Evolutionary conservation across 1,140 invertebrate genomes (phyloP).

Genomic region (Drosophila eugracilis): DNA sequence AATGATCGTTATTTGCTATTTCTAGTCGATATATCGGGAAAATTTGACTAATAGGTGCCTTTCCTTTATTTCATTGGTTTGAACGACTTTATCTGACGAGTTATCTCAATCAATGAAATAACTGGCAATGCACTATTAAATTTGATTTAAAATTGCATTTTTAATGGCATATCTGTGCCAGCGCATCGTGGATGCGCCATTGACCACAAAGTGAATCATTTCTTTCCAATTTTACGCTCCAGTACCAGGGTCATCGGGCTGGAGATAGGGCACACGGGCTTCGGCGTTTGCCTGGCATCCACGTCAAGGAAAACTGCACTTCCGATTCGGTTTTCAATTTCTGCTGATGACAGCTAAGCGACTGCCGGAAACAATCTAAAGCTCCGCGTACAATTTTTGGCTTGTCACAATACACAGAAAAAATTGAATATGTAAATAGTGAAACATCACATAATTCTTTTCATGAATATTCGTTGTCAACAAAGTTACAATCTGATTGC

Average conservation of each 20-base stretch:
- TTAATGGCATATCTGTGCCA: not conserved
- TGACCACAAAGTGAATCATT: slow-evolving; percentile 47
- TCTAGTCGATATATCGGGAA: too few relatives aligned
- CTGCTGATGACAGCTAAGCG: not conserved
- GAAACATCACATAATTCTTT: too few relatives aligned
- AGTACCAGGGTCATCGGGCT: not conserved
- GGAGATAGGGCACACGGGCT: not conserved
- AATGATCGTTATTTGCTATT: too few relatives aligned
- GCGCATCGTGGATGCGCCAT: slow-evolving; percentile 9
- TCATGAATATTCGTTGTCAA: too few relatives aligned
- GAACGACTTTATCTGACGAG: too few relatives aligned
- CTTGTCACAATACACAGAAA: too few relatives aligned
- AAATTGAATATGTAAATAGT: too few relatives aligned
- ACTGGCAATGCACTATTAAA: not conserved
- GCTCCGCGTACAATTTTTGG: not conserved
- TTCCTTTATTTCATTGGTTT: too few relatives aligned
- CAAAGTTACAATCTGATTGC: too few relatives aligned
- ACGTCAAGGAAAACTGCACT: not conserved
- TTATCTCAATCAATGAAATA: not conserved
- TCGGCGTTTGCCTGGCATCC: not conserved
- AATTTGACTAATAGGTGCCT: too few relatives aligned
- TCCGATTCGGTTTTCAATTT: not conserved
- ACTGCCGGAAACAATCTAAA: not conserved
- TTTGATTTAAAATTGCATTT: slow-evolving; percentile 3
- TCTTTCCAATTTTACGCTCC: slow-evolving; percentile 14